These are phyloP conservation scores for Speoplatyrhinus poulsoni DNA, from an alignment of 2,113 vertebrate species.

Conservation along the genomic window DNA sequence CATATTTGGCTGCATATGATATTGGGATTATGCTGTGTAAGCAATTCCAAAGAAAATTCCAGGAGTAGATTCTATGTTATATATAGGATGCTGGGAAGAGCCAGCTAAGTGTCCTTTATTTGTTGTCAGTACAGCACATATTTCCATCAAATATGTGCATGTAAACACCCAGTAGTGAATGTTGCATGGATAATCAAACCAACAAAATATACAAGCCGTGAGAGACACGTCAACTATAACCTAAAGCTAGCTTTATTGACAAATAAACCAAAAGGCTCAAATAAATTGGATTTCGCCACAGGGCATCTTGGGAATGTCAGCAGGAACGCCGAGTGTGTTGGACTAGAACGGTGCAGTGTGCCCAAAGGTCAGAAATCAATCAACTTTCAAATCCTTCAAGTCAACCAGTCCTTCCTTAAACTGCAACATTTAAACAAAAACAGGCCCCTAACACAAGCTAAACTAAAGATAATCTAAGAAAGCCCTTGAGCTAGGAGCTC, in stretches of 20 bases:
- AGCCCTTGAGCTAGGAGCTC: not conserved
- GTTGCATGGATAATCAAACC: not conserved
- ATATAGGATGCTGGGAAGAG: not conserved
- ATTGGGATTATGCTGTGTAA: no score
- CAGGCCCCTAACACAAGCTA: no score
- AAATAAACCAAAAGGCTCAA: conserved; percentile 12
- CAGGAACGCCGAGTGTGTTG: conserved; percentile 10
- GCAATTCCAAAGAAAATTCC: no score
- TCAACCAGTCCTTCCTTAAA: conserved; percentile 32
- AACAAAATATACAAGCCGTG: not conserved
- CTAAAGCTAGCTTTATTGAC: conserved; percentile 25
- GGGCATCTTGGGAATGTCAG: conserved; percentile 14
- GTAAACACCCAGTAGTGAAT: not conserved
- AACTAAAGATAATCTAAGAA: no score
- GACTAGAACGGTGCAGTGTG: conserved; percentile 3
- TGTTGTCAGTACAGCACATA: not conserved
- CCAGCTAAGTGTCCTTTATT: no score
- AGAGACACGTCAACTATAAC: not conserved
- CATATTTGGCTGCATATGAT: no score
- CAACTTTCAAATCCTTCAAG: conserved; percentile 11
- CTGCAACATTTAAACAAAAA: conserved; percentile 10
- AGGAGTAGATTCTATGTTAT: not conserved
- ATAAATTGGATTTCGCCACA: conserved; percentile 48
- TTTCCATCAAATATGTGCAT: not conserved
- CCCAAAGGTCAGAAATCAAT: conserved; percentile 18